These are phyloP conservation scores for Micronycteris hirsuta DNA, from an alignment of 2,113 vertebrate genomes.

Conservation along the genomic window DNA sequence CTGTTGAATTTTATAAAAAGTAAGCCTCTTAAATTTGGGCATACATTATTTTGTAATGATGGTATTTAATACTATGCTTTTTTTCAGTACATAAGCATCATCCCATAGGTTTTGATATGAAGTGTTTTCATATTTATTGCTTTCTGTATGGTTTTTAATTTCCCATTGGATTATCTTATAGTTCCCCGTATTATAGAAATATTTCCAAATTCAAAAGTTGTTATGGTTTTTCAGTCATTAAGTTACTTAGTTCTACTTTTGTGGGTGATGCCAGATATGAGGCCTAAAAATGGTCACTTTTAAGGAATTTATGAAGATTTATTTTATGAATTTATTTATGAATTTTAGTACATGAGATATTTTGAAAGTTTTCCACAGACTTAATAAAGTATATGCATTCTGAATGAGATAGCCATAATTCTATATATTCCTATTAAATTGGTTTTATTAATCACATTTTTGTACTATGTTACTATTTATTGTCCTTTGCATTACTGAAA, in stretches of 20 bases:
- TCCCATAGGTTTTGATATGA: neutral
- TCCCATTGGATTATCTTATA: neutral
- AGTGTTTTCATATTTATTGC: neutral
- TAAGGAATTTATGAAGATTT: neutral
- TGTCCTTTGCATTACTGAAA: neutral
- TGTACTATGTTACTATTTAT: neutral
- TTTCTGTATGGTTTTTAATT: neutral
- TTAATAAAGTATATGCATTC: neutral
- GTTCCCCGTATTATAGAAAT: neutral
- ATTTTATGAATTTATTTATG: neutral
- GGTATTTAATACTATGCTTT: neutral
- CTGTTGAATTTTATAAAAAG: neutral
- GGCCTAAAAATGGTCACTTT: neutral
- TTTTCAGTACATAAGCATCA: neutral
- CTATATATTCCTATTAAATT: neutral
- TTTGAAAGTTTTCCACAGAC: neutral
- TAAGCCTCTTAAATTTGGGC: neutral
- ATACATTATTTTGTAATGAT: neutral
- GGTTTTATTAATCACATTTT: neutral
- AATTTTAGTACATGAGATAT: neutral
- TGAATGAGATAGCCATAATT: neutral
- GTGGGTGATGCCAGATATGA: neutral
- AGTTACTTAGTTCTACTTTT: neutral
- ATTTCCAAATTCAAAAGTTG: neutral
- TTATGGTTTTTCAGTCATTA: neutral